Evolutionary conservation across 1,140 invertebrate species (phyloP), one percentile per base, ranked within the genome.

Genomic region (Procambarus virginalis): DNA sequence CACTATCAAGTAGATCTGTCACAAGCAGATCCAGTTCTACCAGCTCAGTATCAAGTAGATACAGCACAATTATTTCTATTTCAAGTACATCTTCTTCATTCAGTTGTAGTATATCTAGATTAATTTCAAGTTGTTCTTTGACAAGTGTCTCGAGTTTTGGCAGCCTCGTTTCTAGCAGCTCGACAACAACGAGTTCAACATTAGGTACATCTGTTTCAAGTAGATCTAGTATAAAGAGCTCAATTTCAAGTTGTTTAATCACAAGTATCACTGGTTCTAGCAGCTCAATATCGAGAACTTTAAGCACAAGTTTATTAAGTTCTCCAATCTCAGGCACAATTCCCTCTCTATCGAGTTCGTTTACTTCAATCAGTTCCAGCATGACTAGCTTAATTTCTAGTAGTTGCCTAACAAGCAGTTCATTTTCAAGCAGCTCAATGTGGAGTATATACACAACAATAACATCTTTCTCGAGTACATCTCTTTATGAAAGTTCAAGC

Each of bases 1-100:
- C 58, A 68, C 78, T 58, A 34, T 86, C 84, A 48, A 84, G 82
- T 45, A 70, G 34, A 34, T 34, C 34, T 34, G 51, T 3, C 34
- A 22, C n/a, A 78, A 68, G 64, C 20, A 68, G 64, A 17, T 68
- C 64, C 9, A 68, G 64, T 3, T 68, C 2, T 68, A 78, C 45
- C 46, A 78, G 64, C 12, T 86, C 75, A 45, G 20, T 55, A 12
- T 64, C 51, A 48, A 58, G 70, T 34, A 85, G 83, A 3, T 85
- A 70, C n/a, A 58, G 20, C 51, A 68, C 46, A 70, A 87, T 49
- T 49, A 80, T 14, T 9, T 68, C 34, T 1, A 77, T 51, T 17
- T 86, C 76, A 79, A 86, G 73, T 22, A 78, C 76, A 34, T 77
- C 84, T 22, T 64, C 55, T 79, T 86, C 76, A n/a, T 58, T 22